Evolutionary conservation across 2,797 vertebrate genomes (phyloP).

Genomic region (Fundulus diaphanus): DNA sequence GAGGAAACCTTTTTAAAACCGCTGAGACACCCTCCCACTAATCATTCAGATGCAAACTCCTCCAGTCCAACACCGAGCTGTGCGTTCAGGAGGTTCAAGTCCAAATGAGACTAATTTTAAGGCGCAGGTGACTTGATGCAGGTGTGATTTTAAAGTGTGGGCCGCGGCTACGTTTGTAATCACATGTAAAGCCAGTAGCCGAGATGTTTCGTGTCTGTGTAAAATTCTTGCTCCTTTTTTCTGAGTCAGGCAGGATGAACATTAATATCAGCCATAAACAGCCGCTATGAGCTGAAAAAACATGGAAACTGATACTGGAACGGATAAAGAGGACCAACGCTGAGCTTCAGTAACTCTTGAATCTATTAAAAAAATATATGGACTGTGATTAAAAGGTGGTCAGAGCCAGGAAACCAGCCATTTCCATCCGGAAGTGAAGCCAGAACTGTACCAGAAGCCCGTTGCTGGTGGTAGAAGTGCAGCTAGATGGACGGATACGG

Average conservation of each 20-base stretch:
- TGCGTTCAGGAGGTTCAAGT: no score
- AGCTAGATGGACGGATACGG: no score
- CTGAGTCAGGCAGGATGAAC: no score
- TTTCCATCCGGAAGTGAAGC: no score
- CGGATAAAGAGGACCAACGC: no score
- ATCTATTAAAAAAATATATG: neutral
- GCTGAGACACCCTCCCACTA: neutral
- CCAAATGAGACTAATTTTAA: neutral
- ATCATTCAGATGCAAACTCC: neutral
- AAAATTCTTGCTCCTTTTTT: no score
- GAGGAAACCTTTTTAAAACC: neutral
- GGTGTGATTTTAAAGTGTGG: neutral
- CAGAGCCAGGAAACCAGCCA: neutral
- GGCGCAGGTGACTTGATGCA: neutral
- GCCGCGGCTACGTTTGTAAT: neutral
- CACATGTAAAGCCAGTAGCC: neutral
- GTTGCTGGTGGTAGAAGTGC: no score
- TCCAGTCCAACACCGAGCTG: no score
- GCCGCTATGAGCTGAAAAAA: neutral
- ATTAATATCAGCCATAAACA: no score
- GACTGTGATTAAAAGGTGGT: neutral
- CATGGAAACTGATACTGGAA: no score
- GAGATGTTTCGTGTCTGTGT: no score
- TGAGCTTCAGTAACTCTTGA: no score
- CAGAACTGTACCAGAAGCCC: neutral